phyloP scores from a whole-genome alignment of 2,888 invertebrate genomes.

The Oxystoma pomonae region DNA sequence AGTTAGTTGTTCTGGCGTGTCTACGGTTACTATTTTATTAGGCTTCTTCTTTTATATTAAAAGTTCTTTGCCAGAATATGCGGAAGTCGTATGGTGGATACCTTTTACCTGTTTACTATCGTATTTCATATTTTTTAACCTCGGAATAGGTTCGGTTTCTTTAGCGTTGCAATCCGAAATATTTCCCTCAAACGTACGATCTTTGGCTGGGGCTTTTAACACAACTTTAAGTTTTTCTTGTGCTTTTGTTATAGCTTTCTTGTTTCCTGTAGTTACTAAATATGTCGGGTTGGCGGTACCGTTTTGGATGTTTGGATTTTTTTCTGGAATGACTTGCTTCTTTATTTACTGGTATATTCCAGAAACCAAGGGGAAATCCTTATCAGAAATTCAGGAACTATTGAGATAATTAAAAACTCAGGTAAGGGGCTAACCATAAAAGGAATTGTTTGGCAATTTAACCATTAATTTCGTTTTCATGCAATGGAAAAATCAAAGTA shows the following conservation, averaged over 20 bases:
- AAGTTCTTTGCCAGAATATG: constrained; percentile 31
- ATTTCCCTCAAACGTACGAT: constrained; percentile 60
- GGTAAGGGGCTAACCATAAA: too few species aligned
- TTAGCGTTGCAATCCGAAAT: constrained; percentile 67
- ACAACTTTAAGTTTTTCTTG: constrained; percentile 71
- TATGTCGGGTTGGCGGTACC: constrained; percentile 60
- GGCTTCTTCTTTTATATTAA: constrained; percentile 62
- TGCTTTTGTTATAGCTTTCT: constrained; percentile 71
- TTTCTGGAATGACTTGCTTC: constrained; percentile 20
- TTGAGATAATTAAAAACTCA: too few species aligned
- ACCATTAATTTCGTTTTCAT: too few species aligned
- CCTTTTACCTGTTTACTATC: constrained; percentile 65
- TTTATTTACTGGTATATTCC: constrained; percentile 29
- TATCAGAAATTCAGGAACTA: constrained; percentile 71
- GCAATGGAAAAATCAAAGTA: too few species aligned
- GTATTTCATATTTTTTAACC: constrained; percentile 66
- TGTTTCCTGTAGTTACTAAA: constrained; percentile 55
- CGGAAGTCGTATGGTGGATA: constrained; percentile 55
- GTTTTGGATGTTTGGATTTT: constrained; percentile 64
- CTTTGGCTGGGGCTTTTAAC: constrained; percentile 57
- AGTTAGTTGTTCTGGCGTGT: constrained; percentile 40
- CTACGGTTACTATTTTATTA: constrained; percentile 57
- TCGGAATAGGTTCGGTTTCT: constrained; percentile 63
- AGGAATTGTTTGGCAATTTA: too few species aligned
- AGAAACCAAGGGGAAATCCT: constrained; percentile 80